A percentile compares a stretch with the other conserved stretches of the same genome.
Conservation (phyloP, 2,113 vertebrate species). For the Lasiurus borealis region DNA sequence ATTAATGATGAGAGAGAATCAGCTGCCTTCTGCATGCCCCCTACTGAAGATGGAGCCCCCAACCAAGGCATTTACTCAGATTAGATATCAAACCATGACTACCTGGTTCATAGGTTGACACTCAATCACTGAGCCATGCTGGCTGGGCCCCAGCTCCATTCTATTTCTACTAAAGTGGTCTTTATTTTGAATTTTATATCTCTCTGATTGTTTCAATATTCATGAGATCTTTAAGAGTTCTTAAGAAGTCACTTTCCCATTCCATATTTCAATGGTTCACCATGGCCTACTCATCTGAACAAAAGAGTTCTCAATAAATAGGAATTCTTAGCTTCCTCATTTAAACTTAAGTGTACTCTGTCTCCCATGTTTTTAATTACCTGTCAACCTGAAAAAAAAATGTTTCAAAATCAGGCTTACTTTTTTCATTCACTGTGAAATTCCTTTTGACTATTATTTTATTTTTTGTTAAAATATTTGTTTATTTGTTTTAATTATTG, state of each 20-base stretch:
- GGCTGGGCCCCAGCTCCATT: background rate
- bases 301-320: background rate
- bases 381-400: background rate
- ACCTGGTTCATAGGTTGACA: too few relatives aligned
- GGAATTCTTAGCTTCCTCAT: background rate
- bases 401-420: background rate
- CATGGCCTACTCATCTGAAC: background rate
- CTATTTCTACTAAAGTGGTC: background rate
- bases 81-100: too few relatives aligned
- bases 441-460: background rate
- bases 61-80: too few relatives aligned
- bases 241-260: background rate
- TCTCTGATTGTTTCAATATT: background rate
- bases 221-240: background rate
- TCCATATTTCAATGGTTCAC: background rate
- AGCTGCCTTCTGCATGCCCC: too few relatives aligned
- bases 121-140: too few relatives aligned
- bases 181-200: conserved; percentile 7
- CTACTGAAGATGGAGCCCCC: too few relatives aligned
- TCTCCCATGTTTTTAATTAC: background rate
- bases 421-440: background rate
- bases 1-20: too few relatives aligned
- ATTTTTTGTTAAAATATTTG: background rate
- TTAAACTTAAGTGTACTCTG: background rate
- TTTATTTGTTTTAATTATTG: background rate